Base-by-base conservation (phyloP, 2,797 vertebrate genomes). In the Molossus alvarezi region DNA sequence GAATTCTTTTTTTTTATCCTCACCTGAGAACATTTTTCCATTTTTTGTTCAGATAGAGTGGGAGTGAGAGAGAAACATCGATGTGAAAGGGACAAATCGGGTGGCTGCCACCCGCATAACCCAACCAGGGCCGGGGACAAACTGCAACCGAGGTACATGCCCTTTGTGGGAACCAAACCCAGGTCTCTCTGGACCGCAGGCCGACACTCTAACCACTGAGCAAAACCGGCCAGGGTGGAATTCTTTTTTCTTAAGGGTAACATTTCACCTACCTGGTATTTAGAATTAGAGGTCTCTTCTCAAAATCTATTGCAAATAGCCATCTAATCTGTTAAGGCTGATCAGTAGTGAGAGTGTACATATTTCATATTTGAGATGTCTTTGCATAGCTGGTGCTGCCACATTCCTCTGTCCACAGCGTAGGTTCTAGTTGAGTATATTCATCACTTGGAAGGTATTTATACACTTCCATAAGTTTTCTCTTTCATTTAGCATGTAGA, bases 321-420 rank as follows among this genome's bases (percentile, higher is more conserved):
- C n/a, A 2, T 57, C 62, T 77, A 4, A 27, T 65, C 57, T 72
- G 0, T 9, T 48, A 13, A 12, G 67, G 18, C 57, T 37, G 71
- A 15, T 53, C 33, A 13, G 23, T 9, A 27, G 20, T 15, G 65
- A 41, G 48, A 29, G 62, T 87, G 86, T 76, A 80, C 4, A 18
- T 58, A 12, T 53, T 60, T 67, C 27, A 29, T 87, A 23, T 69
- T 77, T 29, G 65, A 55, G 69, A 64, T 57, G n/a, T 48, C 64
- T 82, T 60, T 37, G 65, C 0, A 5, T n/a, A 29, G 64, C 29
- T 21, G 33, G 41, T 84, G 1, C 48, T 58, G 51, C n/a, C 58
- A n/a, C 9, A 25, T 53, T 60, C 3, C 33, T 21, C 9, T 37
- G 2, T 6, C 29, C 57, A 3, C n/a, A 9, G 62, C 2, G 0